Evolutionary conservation across 2,888 invertebrate species (phyloP), one percentile per base, ranked within the genome.

Genomic region (Spicauda simplicius): DNA sequence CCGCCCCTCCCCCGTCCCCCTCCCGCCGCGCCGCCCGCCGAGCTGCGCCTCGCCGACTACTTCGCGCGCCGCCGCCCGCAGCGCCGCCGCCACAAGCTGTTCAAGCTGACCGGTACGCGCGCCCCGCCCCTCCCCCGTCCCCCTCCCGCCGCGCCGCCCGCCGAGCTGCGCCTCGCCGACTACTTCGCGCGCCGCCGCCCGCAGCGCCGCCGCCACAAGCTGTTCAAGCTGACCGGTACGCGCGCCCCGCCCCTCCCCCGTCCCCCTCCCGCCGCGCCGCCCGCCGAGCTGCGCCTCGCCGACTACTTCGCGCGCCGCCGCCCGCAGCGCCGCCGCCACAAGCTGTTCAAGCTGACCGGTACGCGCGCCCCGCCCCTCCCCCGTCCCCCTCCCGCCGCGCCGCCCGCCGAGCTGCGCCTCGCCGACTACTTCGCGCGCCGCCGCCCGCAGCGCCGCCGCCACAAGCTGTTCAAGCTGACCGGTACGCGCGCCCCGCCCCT

Each of bases 231-330:
- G 0, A 75, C 85, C 2, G 82, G 91, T 90, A 20, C 71, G 78
- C 72, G 8, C n/a, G 25, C 25, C 5, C 25, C 25, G 25, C 2
- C 25, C 25, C 25, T 25, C 5, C 25, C 25, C 25, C 25, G 25
- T 25, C 25, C 5, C 25, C 25, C 25, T 25, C 25, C 5, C 5
- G 5, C 14, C 54, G 71, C 69, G 54, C 75, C 3, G 14, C 83
- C 85, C 8, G 74, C 85, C 50, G 78, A 84, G 0, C 70, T 91
- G 0, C 41, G 41, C 14, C 41, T 41, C 14, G 75, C 86, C 0
- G 91, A 91, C 72, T 91, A 91, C 77, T 92, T 91, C 79, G 87
- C 85, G 2, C 87, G 80, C 80, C 86, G 85, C 65, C 77, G 86
- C 0, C 90, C 89, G 41, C 85, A 82, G 65, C 69, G 88, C 0